A percentile compares a stretch with the other conserved stretches of the same genome.
These are phyloP conservation scores for Conger conger DNA, from an alignment of 2,113 vertebrate genomes.

Conservation along the genomic window DNA sequence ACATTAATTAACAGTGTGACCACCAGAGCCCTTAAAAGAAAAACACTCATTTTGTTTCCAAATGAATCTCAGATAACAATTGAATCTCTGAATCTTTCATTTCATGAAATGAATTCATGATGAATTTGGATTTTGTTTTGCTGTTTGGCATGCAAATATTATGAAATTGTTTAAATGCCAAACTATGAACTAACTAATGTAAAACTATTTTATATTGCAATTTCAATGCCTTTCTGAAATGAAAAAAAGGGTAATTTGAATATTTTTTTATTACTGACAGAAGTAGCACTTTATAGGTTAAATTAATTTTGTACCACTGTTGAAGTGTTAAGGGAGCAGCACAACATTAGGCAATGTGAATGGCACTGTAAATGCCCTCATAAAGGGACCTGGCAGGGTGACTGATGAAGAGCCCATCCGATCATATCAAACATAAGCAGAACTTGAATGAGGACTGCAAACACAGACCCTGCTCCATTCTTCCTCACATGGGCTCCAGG, in stretches of 20 bases:
- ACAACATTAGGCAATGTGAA: background rate
- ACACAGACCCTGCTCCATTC: background rate
- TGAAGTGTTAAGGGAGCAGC: background rate
- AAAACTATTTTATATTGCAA: background rate
- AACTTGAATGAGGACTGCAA: background rate
- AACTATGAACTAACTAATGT: background rate
- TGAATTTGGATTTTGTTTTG: background rate
- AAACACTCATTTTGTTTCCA: background rate
- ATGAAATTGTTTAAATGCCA: background rate
- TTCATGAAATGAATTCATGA: no score
- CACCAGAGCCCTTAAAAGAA: background rate
- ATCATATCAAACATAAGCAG: background rate
- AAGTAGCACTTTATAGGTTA: background rate
- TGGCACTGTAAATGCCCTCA: background rate
- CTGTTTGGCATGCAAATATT: background rate
- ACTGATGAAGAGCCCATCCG: conserved; percentile 4
- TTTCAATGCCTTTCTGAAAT: background rate
- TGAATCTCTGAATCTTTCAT: background rate
- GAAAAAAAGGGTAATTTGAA: background rate
- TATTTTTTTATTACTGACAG: background rate
- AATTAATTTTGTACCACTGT: background rate
- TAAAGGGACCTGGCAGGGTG: background rate
- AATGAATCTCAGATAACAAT: background rate
- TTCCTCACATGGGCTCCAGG: conserved; percentile 2
- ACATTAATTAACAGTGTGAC: background rate